Evolutionary conservation across 2,797 vertebrate species (phyloP).

Genomic region (Epinephelus malabaricus): DNA sequence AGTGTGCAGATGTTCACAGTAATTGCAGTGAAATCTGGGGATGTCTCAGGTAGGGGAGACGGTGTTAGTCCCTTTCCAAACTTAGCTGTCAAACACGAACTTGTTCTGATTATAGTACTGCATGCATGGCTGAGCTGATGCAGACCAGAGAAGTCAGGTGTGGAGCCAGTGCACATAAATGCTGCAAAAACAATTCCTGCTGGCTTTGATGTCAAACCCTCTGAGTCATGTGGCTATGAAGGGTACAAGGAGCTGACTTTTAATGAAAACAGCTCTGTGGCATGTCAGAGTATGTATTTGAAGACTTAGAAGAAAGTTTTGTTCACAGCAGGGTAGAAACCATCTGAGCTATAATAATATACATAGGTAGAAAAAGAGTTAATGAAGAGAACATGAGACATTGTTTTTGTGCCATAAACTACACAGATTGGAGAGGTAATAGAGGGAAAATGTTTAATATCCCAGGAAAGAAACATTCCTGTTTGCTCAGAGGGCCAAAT

Average conservation of each 20-base stretch:
- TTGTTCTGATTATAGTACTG: slow-evolving; percentile 33
- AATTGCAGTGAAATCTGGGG: slow-evolving; percentile 64
- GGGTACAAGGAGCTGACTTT: slow-evolving; percentile 6
- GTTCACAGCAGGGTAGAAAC: not conserved
- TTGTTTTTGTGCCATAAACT: slow-evolving; percentile 25
- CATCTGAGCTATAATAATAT: not conserved
- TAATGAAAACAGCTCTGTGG: slow-evolving; percentile 5
- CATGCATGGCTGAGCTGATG: slow-evolving; percentile 17
- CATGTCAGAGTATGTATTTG: not conserved
- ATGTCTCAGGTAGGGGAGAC: slow-evolving; percentile 32
- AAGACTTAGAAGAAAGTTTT: not conserved
- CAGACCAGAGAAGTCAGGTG: slow-evolving; percentile 39
- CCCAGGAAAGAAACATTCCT: slow-evolving; percentile 1
- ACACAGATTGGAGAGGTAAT: slow-evolving; percentile 7
- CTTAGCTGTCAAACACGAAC: slow-evolving; percentile 38
- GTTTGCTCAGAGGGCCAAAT: slow-evolving; percentile 5
- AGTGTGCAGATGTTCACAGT: slow-evolving; percentile 51
- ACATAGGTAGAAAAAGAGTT: not conserved
- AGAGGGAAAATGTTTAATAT: slow-evolving; percentile 6
- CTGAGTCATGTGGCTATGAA: slow-evolving; percentile 4
- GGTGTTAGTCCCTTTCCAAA: slow-evolving; percentile 20
- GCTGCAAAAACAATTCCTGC: slow-evolving; percentile 10
- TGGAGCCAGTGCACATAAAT: slow-evolving; percentile 39
- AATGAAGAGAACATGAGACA: slow-evolving; percentile 4
- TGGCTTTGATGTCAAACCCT: slow-evolving; percentile 28